These are phyloP conservation scores for Setipinna tenuifilis DNA, from an alignment of 2,797 vertebrate species.

Conservation along the genomic window DNA sequence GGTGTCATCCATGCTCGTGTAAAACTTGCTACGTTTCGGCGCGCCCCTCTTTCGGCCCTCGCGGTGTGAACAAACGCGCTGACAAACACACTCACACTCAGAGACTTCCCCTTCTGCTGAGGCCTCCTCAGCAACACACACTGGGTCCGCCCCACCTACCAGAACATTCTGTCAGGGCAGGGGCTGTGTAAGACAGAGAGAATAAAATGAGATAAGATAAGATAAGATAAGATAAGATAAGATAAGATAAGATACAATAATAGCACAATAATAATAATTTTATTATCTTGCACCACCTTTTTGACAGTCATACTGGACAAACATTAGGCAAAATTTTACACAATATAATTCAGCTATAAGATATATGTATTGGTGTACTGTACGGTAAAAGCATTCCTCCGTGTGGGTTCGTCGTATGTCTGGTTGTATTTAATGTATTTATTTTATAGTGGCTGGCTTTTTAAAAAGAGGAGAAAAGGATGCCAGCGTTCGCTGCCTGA, in stretches of 20 bases:
- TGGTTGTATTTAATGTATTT: not conserved
- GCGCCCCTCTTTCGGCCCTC: not conserved
- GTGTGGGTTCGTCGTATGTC: not conserved
- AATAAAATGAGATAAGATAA: no score
- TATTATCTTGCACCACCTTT: no score
- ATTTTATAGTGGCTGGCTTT: not conserved
- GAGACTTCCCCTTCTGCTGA: not conserved
- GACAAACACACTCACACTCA: conserved; percentile 7
- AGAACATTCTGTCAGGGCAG: not conserved
- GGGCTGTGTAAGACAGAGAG: no score
- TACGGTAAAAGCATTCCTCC: not conserved
- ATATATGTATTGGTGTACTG: not conserved
- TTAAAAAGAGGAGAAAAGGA: conserved; percentile 7
- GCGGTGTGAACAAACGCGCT: not conserved
- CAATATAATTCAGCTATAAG: no score
- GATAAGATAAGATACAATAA: no score
- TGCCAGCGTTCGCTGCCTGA: not conserved
- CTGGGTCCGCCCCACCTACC: no score
- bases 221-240: no score
- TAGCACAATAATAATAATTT: no score
- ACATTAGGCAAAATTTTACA: no score
- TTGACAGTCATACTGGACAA: no score
- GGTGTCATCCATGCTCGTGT: not conserved
- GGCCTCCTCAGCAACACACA: not conserved
- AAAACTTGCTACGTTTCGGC: not conserved